Evolutionary conservation across 2,113 vertebrate genomes (phyloP).

Genomic region (Actenoides hombroni): DNA sequence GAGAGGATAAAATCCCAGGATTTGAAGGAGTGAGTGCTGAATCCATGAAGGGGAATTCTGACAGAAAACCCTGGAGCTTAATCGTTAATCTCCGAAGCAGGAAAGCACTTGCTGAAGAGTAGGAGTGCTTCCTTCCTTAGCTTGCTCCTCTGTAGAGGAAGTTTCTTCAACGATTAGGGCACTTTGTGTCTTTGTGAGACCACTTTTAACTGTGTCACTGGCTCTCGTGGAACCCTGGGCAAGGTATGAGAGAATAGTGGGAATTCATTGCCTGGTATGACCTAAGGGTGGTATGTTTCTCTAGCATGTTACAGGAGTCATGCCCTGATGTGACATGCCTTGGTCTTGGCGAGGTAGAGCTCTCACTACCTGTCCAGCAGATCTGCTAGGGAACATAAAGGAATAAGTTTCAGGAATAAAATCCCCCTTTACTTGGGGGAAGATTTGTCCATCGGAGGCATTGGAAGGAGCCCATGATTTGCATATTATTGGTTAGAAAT

Average conservation of each 20-base stretch:
- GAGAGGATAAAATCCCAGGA: neutral
- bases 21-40: neutral
- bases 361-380: neutral
- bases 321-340: neutral
- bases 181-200: neutral
- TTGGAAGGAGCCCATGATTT: neutral
- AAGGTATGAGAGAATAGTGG: neutral
- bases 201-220: neutral
- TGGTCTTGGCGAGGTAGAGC: neutral
- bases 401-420: neutral
- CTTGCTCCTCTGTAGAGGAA: neutral
- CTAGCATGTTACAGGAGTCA: neutral
- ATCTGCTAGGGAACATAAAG: neutral
- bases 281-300: neutral
- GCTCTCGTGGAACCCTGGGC: neutral
- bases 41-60: neutral
- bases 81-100: neutral
- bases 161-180: neutral
- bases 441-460: neutral
- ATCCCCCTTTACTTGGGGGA: neutral
- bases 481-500: neutral
- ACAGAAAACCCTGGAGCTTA: neutral
- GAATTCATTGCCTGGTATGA: neutral
- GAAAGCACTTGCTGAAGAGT: neutral
- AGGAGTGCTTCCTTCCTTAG: neutral